These are phyloP conservation scores for Caenorhabditis afra DNA, from an alignment of 2,888 invertebrate species.

Conservation along the genomic window DNA sequence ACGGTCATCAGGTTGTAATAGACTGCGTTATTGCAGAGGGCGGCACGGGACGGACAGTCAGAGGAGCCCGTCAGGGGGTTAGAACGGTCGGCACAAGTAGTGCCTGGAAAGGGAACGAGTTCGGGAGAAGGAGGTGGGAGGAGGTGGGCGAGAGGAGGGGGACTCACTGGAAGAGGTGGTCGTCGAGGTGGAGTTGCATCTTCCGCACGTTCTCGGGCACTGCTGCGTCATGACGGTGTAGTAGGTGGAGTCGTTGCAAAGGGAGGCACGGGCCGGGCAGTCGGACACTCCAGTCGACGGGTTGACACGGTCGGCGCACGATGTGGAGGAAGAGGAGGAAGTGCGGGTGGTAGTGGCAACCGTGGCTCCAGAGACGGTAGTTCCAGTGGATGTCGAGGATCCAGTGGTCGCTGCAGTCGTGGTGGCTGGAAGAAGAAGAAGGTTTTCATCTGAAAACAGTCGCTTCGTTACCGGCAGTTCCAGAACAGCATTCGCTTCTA, in stretches of 20 bases:
- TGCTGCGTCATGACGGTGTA: slow-evolving; percentile 54
- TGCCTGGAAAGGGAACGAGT: slow-evolving; percentile 39
- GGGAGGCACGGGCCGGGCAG: slow-evolving; percentile 10
- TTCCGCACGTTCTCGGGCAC: slow-evolving; percentile 52
- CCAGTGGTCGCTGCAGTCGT: slow-evolving; percentile 11
- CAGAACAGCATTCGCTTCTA: slow-evolving; percentile 23
- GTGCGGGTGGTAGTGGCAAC: slow-evolving; percentile 15
- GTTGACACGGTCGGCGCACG: slow-evolving; percentile 49
- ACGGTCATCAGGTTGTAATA: slow-evolving; percentile 58
- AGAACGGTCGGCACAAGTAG: slow-evolving; percentile 49
- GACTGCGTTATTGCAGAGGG: slow-evolving; percentile 52
- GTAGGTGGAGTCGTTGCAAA: slow-evolving; percentile 46
- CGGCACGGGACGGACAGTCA: slow-evolving; percentile 47
- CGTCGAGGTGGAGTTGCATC: slow-evolving; percentile 27
- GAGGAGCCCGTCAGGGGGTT: slow-evolving; percentile 48
- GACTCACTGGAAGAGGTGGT: slow-evolving; percentile 20
- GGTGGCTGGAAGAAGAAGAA: not conserved
- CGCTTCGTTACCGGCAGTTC: too few species aligned
- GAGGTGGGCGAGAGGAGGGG: too few species aligned
- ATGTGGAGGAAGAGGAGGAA: not conserved
- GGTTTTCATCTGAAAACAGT: too few species aligned
- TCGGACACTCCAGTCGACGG: slow-evolving; percentile 49
- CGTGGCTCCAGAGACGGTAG: slow-evolving; percentile 33
- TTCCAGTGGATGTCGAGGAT: not conserved
- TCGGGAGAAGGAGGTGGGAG: too few species aligned